These are phyloP conservation scores for Drosophila kurseongensis DNA, from an alignment of 1,140 invertebrate species.

Conservation along the genomic window DNA sequence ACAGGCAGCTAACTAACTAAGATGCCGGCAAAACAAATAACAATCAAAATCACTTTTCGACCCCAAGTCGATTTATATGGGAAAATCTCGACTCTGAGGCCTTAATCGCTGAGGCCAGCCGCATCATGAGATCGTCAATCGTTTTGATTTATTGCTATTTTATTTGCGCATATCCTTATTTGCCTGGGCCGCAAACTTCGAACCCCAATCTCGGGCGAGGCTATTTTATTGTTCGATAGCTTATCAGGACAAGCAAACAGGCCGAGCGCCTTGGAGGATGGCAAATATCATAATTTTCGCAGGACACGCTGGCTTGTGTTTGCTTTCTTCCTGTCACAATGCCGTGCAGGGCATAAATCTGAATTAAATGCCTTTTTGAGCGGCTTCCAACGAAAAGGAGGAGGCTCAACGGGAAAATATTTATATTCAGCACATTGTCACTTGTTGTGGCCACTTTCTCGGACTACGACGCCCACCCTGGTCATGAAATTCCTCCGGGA, in stretches of 20 bases:
- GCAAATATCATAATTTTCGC: constrained; percentile 75
- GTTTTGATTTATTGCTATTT: constrained; percentile 82
- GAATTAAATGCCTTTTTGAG: constrained; percentile 80
- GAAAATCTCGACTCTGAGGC: constrained; percentile 69
- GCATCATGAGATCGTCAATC: constrained; percentile 77
- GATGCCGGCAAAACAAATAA: constrained; percentile 67
- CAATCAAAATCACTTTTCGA: constrained; percentile 81
- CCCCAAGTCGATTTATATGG: constrained; percentile 75
- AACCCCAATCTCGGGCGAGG: constrained; percentile 32
- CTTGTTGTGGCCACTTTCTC: constrained; percentile 53
- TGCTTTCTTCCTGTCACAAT: constrained; percentile 67
- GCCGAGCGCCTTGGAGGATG: constrained; percentile 10
- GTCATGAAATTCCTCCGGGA: constrained; percentile 9
- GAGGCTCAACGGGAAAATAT: constrained; percentile 21
- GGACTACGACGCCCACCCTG: not conserved
- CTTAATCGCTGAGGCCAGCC: constrained; percentile 73
- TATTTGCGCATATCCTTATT: constrained; percentile 83
- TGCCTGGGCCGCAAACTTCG: constrained; percentile 40
- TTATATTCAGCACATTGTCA: constrained; percentile 77
- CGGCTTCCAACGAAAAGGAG: constrained; percentile 20
- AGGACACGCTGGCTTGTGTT: constrained; percentile 64
- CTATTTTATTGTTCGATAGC: constrained; percentile 80
- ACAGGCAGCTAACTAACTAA: constrained; percentile 30
- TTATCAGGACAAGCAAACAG: constrained; percentile 55
- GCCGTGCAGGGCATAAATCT: constrained; percentile 75